Evolutionary conservation across 2,888 invertebrate genomes (phyloP).

Genomic region (Podotricha telesiphe): DNA sequence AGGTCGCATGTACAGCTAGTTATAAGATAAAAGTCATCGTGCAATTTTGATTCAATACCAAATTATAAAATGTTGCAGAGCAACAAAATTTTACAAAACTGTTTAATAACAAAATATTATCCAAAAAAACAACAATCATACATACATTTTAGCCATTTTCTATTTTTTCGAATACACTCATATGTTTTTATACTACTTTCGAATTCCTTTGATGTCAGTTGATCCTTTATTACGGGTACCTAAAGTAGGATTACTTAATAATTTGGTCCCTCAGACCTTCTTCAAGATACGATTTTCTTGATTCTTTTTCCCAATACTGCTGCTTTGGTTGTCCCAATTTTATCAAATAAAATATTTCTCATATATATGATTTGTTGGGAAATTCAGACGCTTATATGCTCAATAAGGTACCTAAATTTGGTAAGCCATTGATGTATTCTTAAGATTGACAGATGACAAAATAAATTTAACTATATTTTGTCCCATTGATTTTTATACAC

Average conservation of each 20-base stretch:
- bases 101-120: too few relatives aligned
- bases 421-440: background rate
- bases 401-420: background rate
- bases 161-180: background rate
- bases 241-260: constrained; percentile 32
- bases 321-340: constrained; percentile 8
- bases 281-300: constrained; percentile 7
- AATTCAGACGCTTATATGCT: too few relatives aligned
- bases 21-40: too few relatives aligned
- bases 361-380: background rate
- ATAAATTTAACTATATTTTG: background rate
- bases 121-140: too few relatives aligned
- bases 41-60: too few relatives aligned
- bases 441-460: background rate
- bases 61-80: too few relatives aligned
- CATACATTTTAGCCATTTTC: background rate
- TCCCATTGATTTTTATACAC: too few relatives aligned
- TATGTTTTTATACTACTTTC: background rate
- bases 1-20: too few relatives aligned
- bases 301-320: constrained; percentile 4
- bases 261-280: constrained; percentile 20
- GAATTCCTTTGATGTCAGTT: constrained; percentile 4
- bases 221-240: constrained; percentile 27
- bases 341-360: background rate
- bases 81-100: too few relatives aligned